These are phyloP conservation scores for Ptychobarbus kaznakovi DNA, from an alignment of 2,797 vertebrate species.

Conservation along the genomic window DNA sequence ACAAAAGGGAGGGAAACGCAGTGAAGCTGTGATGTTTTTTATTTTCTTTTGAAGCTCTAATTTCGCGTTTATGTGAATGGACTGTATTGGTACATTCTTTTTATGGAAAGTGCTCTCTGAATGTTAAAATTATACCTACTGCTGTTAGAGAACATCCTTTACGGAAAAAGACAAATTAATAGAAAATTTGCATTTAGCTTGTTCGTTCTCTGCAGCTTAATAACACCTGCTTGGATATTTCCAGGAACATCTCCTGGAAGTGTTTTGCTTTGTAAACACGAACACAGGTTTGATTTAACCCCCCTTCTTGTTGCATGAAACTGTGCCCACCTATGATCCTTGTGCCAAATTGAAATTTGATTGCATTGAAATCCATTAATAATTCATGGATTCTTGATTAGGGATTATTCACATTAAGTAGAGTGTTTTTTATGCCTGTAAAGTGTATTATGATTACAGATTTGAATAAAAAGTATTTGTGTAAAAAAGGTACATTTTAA, in stretches of 20 bases:
- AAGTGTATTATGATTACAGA: background rate
- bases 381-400: conserved; percentile 14
- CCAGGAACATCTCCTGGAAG: background rate
- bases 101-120: conserved; percentile 10
- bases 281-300: conserved; percentile 6
- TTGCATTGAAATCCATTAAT: conserved; percentile 14
- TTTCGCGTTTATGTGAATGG: background rate
- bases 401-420: background rate
- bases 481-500: background rate
- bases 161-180: background rate
- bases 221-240: conserved; percentile 11
- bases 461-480: background rate
- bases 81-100: conserved; percentile 2
- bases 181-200: background rate
- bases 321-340: conserved; percentile 5
- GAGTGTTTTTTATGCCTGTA: background rate
- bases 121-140: conserved; percentile 7
- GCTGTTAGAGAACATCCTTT: conserved; percentile 13
- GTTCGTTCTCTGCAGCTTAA: background rate
- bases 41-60: background rate
- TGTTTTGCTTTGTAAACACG: conserved; percentile 33
- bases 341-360: conserved; percentile 1
- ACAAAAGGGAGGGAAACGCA: background rate
- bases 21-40: background rate
- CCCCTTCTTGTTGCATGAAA: background rate